Conservation (phyloP, 2,113 vertebrate genomes). For the Propithecus coquereli region DNA sequence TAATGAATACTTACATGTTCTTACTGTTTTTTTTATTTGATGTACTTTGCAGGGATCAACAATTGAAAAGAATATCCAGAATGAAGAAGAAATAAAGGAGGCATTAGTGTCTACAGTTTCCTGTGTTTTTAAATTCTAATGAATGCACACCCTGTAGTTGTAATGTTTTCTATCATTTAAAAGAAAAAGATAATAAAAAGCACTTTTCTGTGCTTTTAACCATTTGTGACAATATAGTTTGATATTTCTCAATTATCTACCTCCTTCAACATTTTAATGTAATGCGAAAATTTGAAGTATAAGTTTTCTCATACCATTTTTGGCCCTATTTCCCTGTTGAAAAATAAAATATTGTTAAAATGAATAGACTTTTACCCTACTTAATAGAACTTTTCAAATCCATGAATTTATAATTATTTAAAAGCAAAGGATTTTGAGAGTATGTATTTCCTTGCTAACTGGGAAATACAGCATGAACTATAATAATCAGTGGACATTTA, state of each 20-base stretch:
- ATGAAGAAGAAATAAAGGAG: constrained; percentile 66
- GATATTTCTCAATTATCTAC: not conserved
- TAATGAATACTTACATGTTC: constrained; percentile 78
- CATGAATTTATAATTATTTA: not conserved
- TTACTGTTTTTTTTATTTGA: constrained; percentile 66
- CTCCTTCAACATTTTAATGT: not conserved
- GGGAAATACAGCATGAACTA: not conserved
- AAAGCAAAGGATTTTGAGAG: not conserved
- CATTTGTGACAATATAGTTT: constrained; percentile 13
- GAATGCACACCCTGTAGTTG: constrained; percentile 45
- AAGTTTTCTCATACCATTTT: not conserved
- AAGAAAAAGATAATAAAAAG: not conserved
- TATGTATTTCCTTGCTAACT: not conserved
- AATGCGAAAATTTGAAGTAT: not conserved
- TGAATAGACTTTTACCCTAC: not conserved
- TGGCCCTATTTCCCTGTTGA: not conserved
- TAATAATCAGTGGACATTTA: not conserved
- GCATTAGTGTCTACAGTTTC: constrained; percentile 67
- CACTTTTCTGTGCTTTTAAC: not conserved
- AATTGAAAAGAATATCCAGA: constrained; percentile 69
- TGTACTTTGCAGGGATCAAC: constrained; percentile 60
- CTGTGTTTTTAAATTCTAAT: constrained; percentile 75
- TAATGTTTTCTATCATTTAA: constrained; percentile 13
- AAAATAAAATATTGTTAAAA: not conserved
- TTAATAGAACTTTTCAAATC: not conserved